A percentile compares a stretch with the other conserved stretches of the same genome.
Evolutionary conservation across 1,140 invertebrate species (phyloP).

Genomic region (Ylistrum balloti): DNA sequence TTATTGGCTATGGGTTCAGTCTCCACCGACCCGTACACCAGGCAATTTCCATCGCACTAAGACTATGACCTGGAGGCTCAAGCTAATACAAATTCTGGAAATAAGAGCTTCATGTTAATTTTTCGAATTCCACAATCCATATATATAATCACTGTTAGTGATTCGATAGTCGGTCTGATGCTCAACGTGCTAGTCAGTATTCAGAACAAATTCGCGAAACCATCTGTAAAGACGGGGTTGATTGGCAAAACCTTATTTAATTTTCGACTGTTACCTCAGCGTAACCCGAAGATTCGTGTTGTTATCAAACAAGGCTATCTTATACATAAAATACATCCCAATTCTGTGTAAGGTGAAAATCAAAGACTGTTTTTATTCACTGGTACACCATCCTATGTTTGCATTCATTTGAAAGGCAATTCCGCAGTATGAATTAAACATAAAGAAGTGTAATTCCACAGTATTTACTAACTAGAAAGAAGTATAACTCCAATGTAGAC

Average conservation of each 20-base stretch:
- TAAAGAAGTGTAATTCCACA: no score
- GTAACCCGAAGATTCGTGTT: not conserved
- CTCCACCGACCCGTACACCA: not conserved
- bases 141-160: constrained; percentile 8
- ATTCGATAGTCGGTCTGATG: not conserved
- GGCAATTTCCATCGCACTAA: not conserved
- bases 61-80: constrained; percentile 1
- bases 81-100: constrained; percentile 21
- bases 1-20: not conserved
- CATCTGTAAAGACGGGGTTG: constrained; percentile 22
- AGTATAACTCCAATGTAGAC: no score
- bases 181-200: not conserved
- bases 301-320: no score
- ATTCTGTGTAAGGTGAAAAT: no score
- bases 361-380: no score
- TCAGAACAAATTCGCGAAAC: not conserved
- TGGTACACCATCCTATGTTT: no score
- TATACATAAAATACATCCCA: no score
- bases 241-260: constrained; percentile 34
- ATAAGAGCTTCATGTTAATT: constrained; percentile 20
- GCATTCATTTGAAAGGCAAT: no score
- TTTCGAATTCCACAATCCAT: not conserved
- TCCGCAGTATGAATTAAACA: no score
- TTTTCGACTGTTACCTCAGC: not conserved
- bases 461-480: no score